Evolutionary conservation across 2,113 vertebrate genomes (phyloP).

Genomic region (Cathartes aura): DNA sequence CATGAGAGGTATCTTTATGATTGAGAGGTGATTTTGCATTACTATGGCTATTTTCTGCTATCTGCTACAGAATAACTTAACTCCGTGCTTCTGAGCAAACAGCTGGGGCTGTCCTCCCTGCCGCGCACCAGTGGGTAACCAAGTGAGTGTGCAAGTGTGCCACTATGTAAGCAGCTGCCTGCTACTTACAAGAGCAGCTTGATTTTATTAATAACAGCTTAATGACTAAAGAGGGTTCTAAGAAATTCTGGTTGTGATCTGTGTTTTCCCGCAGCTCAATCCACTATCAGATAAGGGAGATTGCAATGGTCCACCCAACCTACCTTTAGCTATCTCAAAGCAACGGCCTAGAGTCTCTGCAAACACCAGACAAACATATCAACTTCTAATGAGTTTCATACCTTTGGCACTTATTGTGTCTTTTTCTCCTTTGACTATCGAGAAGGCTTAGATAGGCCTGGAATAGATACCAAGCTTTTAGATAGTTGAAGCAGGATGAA

Average conservation of each 20-base stretch:
- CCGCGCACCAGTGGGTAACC: accelerated
- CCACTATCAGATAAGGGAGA: not conserved
- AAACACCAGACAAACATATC: not conserved
- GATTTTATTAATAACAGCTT: not conserved
- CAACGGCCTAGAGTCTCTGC: not conserved
- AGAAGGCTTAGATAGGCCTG: not conserved
- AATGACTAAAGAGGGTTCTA: not conserved
- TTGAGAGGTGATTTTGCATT: not conserved
- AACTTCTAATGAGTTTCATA: not conserved
- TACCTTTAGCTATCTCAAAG: not conserved
- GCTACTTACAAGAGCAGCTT: not conserved
- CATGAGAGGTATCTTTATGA: not conserved
- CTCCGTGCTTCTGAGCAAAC: not conserved
- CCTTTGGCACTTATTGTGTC: not conserved
- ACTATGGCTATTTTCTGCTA: not conserved
- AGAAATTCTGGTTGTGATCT: not conserved
- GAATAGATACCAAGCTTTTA: not conserved
- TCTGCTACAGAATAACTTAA: not conserved
- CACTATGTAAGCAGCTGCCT: not conserved
- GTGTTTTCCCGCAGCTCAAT: not conserved
- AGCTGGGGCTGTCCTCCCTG: not conserved
- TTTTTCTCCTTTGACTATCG: not conserved
- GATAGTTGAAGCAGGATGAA: not conserved
- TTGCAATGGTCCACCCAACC: not conserved
- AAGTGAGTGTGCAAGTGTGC: accelerated